These are phyloP conservation scores for Anomalospiza imberbis DNA, from an alignment of 2,797 vertebrate genomes.

Conservation along the genomic window DNA sequence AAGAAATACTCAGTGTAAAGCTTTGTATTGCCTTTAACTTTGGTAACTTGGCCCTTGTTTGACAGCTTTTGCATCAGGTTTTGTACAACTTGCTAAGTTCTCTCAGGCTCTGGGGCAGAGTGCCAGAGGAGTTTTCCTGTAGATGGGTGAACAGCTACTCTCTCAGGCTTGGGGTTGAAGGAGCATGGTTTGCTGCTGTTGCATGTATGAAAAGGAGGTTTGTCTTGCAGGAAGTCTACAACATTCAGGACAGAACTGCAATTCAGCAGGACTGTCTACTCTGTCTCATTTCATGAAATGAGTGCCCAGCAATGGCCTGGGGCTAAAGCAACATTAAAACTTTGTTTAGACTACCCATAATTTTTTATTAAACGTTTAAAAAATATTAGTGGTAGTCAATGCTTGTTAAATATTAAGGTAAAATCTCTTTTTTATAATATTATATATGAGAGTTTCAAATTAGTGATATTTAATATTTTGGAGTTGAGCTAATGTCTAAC, in stretches of 20 bases:
- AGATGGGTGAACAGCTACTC: background rate
- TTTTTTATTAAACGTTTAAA: background rate
- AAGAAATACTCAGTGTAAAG: background rate
- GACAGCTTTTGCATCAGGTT: background rate
- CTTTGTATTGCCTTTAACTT: background rate
- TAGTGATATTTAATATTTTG: background rate
- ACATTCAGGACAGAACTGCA: constrained; percentile 21
- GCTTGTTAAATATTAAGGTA: background rate
- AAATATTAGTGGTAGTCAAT: background rate
- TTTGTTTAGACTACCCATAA: background rate
- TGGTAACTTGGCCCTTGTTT: background rate
- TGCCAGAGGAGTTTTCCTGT: background rate
- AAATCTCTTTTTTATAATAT: background rate
- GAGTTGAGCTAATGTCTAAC: background rate
- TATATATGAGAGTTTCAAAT: background rate
- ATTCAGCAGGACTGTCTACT: background rate
- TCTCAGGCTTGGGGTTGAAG: background rate
- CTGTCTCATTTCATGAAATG: background rate
- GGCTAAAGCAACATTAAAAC: background rate
- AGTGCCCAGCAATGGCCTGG: background rate
- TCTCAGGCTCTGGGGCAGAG: background rate
- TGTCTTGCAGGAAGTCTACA: background rate
- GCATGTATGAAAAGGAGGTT: constrained; percentile 22
- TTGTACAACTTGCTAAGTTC: background rate
- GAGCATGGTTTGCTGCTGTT: background rate